A percentile compares a stretch with the other conserved stretches of the same genome.
These are phyloP conservation scores for Amphiprion clarkii DNA, from an alignment of 2,797 vertebrate species.

Conservation along the genomic window DNA sequence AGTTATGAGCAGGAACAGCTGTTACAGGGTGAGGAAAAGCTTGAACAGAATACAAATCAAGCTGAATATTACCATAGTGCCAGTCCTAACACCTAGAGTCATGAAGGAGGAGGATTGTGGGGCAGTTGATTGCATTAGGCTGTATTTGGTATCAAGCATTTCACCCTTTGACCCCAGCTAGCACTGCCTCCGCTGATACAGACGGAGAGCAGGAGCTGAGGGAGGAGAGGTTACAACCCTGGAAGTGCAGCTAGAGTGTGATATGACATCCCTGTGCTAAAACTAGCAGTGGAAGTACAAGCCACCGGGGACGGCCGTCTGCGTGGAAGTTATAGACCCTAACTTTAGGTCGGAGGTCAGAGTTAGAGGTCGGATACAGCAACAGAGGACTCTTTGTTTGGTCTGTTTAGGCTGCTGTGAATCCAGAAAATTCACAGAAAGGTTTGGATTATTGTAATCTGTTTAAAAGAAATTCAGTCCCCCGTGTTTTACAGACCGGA, in stretches of 20 bases:
- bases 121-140: background rate
- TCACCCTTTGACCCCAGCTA: slow-evolving; percentile 61
- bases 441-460: background rate
- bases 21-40: background rate
- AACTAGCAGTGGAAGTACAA: slow-evolving; percentile 79
- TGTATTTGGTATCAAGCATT: slow-evolving; percentile 26
- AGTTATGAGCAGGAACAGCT: background rate
- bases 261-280: slow-evolving; percentile 75
- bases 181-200: slow-evolving; percentile 19
- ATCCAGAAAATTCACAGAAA: background rate
- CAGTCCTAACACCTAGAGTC: background rate
- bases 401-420: background rate
- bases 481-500: background rate
- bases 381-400: slow-evolving; percentile 59
- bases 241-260: slow-evolving; percentile 73
- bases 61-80: background rate
- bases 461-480: background rate
- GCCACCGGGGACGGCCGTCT: slow-evolving; percentile 55
- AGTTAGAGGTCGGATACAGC: slow-evolving; percentile 40
- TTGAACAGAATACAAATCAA: slow-evolving; percentile 19
- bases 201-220: slow-evolving; percentile 6
- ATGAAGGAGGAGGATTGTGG: background rate
- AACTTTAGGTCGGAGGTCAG: slow-evolving; percentile 52
- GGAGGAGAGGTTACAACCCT: slow-evolving; percentile 49
- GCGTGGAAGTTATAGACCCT: slow-evolving; percentile 36